phyloP scores from a whole-genome alignment of 92 coral and sea anemone species.

The Scolanthus callimorphus region DNA sequence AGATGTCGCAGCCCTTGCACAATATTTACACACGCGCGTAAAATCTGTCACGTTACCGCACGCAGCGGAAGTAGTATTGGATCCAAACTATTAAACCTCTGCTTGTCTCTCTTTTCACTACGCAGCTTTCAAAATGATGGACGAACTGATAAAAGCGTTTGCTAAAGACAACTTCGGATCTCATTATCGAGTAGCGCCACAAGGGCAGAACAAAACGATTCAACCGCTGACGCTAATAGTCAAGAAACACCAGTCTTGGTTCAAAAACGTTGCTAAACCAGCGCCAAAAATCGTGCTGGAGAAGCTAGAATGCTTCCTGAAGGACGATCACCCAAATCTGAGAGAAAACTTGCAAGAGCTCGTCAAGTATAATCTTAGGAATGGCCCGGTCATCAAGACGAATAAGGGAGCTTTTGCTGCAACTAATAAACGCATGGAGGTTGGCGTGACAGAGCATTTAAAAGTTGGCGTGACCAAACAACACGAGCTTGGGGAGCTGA shows the following conservation, averaged over 20 bases:
- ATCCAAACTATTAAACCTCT: no score
- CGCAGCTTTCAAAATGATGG: no score
- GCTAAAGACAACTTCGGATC: slow-evolving; percentile 25
- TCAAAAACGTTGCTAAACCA: background rate
- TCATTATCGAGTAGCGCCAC: slow-evolving; percentile 19
- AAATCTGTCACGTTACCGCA: no score
- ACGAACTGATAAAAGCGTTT: slow-evolving; percentile 16
- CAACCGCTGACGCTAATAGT: slow-evolving; percentile 21
- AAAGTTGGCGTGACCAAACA: background rate
- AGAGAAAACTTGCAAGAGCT: background rate
- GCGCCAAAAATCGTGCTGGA: slow-evolving; percentile 13
- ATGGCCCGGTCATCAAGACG: slow-evolving; percentile 1
- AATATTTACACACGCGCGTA: no score
- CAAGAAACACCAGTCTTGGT: slow-evolving; percentile 7
- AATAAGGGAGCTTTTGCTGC: background rate
- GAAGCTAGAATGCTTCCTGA: slow-evolving; percentile 6
- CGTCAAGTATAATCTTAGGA: background rate
- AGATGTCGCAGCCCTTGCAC: no score
- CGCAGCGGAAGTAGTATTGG: no score
- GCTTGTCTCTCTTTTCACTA: no score
- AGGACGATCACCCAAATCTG: background rate
- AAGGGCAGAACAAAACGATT: slow-evolving; percentile 11
- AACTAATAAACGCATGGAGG: background rate
- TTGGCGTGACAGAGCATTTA: background rate
- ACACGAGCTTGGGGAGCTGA: slow-evolving; percentile 8